A percentile compares a stretch with the other conserved stretches of the same genome.
These are phyloP conservation scores for Neoascia interrupta DNA, from an alignment of 2,888 invertebrate species.

Conservation along the genomic window DNA sequence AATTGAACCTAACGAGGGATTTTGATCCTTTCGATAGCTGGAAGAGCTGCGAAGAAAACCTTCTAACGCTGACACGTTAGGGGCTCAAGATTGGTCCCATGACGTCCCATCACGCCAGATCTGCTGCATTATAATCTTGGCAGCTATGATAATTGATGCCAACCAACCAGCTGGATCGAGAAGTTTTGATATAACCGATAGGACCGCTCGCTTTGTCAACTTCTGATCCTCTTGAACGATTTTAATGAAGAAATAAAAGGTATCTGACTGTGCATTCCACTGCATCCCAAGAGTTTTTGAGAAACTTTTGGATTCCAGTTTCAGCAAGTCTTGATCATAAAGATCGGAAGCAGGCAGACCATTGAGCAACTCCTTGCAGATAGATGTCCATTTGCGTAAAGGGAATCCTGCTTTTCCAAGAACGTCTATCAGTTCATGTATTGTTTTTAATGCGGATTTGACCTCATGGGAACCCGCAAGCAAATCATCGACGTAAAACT, in stretches of 20 bases:
- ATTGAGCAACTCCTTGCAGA: background rate
- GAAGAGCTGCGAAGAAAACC: conserved; percentile 27
- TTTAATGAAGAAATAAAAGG: conserved; percentile 22
- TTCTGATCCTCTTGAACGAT: background rate
- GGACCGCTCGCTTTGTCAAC: conserved; percentile 35
- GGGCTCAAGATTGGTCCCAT: conserved; percentile 18
- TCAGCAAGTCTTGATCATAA: conserved; percentile 1
- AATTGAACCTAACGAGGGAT: no score
- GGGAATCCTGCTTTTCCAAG: conserved; percentile 36
- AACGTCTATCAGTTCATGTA: conserved; percentile 38
- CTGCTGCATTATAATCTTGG: conserved; percentile 36
- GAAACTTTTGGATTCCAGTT: conserved; percentile 1
- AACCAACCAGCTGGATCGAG: conserved; percentile 46
- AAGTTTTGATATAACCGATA: conserved; percentile 38
- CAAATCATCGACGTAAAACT: conserved; percentile 53
- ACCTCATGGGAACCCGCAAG: conserved; percentile 29
- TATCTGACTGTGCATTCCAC: conserved; percentile 42
- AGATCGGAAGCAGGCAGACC: conserved; percentile 4
- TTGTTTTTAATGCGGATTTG: background rate
- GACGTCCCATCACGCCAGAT: conserved; percentile 38
- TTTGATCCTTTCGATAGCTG: conserved; percentile 28
- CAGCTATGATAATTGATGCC: conserved; percentile 14
- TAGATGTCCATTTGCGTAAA: conserved; percentile 52
- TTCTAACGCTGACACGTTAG: conserved; percentile 14
- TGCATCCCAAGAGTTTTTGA: conserved; percentile 37